Percentiles rank a stretch among this genome's conserved stretches.
Conservation (phyloP, 2,797 vertebrate genomes). For the Euthynnus affinis region DNA sequence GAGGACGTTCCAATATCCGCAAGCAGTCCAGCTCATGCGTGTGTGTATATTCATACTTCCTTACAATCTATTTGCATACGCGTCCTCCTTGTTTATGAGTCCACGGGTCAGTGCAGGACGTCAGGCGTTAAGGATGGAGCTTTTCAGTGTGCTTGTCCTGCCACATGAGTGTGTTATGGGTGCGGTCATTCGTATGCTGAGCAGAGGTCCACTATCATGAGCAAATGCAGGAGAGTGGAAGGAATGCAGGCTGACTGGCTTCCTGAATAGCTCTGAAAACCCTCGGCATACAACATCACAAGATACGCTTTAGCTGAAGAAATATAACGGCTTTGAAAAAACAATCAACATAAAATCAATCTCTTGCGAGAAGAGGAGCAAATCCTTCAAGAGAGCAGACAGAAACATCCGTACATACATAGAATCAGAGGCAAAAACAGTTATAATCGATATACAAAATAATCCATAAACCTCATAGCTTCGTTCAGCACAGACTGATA, state of each 20-base stretch:
- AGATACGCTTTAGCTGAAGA: conserved; percentile 58
- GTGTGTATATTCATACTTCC: conserved; percentile 23
- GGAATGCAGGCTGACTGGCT: conserved; percentile 61
- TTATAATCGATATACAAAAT: conserved; percentile 43
- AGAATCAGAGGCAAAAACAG: conserved; percentile 40
- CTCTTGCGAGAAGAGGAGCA: conserved; percentile 40
- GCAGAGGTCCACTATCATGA: conserved; percentile 76
- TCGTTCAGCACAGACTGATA: not conserved
- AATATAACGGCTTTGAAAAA: conserved; percentile 54
- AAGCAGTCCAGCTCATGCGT: conserved; percentile 9
- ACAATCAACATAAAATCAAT: conserved; percentile 66
- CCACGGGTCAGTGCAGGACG: conserved; percentile 21
- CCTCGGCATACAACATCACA: conserved; percentile 53
- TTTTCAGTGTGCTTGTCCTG: conserved; percentile 41
- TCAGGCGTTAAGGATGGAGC: conserved; percentile 41
- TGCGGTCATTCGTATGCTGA: conserved; percentile 78
- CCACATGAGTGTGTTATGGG: conserved; percentile 66
- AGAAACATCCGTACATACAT: conserved; percentile 38
- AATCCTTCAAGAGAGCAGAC: conserved; percentile 42
- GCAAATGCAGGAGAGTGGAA: conserved; percentile 70
- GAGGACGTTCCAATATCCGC: conserved; percentile 11
- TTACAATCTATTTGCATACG: conserved; percentile 36
- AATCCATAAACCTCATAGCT: conserved; percentile 2
- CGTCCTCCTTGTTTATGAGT: conserved; percentile 36
- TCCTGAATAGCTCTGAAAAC: conserved; percentile 66